These are phyloP conservation scores for Dascillus cervinus DNA, from an alignment of 2,888 invertebrate species.

Conservation along the genomic window DNA sequence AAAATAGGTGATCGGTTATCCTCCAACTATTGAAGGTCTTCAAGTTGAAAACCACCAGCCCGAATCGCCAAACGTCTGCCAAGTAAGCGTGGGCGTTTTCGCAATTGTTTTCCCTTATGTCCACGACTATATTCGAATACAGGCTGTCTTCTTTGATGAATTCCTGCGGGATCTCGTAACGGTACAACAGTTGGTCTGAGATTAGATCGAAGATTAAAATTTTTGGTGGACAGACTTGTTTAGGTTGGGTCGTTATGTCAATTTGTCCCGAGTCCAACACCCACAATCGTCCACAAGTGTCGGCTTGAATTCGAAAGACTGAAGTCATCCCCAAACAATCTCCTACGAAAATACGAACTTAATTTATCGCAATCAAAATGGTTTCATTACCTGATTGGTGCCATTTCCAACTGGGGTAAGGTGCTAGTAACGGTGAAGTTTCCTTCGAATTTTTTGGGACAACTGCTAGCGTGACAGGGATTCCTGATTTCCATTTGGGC, in stretches of 20 bases:
- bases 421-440: constrained; percentile 54
- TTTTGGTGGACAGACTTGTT: constrained; percentile 66
- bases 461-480: constrained; percentile 66
- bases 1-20: constrained; percentile 62
- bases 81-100: constrained; percentile 58
- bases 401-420: constrained; percentile 71
- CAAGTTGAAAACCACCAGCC: constrained; percentile 41
- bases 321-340: constrained; percentile 66
- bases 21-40: constrained; percentile 54
- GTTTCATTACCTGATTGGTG: constrained; percentile 48
- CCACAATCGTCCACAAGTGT: constrained; percentile 71
- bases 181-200: constrained; percentile 54
- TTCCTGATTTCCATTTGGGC: constrained; percentile 69
- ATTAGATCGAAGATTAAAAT: constrained; percentile 64
- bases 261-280: constrained; percentile 73
- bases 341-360: constrained; percentile 26
- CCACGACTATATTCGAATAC: constrained; percentile 60
- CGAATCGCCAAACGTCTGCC: constrained; percentile 62
- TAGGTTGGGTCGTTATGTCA: constrained; percentile 57
- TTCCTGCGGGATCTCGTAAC: constrained; percentile 57
- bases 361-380: neutral
- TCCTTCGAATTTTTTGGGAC: constrained; percentile 52
- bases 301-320: constrained; percentile 67
- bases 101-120: constrained; percentile 52
- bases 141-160: constrained; percentile 60